phyloP scores from a whole-genome alignment of 2,888 invertebrate species.

The Pyrrhia umbra region DNA sequence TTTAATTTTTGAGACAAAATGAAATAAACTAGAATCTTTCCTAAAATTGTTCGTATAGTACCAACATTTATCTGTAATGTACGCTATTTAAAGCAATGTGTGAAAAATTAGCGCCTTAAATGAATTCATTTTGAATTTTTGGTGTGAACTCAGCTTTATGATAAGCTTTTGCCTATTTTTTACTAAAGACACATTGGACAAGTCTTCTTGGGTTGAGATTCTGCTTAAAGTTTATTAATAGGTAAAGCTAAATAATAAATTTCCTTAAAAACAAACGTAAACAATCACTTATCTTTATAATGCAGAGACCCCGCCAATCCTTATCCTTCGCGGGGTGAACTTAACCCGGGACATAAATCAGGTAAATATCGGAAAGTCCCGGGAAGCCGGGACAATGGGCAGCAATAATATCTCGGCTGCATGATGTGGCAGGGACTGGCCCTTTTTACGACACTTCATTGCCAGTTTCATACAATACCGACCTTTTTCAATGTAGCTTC shows the following conservation, averaged over 20 bases:
- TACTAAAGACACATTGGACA: too few species aligned
- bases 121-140: too few species aligned
- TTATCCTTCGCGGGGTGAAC: conserved; percentile 11
- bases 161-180: too few species aligned
- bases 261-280: conserved; percentile 9
- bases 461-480: conserved; percentile 68
- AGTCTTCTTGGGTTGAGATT: not conserved
- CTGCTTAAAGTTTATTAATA: not conserved
- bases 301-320: conserved; percentile 22
- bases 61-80: too few species aligned
- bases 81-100: too few species aligned
- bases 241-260: not conserved
- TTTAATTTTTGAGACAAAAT: conserved; percentile 37
- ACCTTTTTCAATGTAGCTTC: conserved; percentile 72
- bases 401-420: conserved; percentile 52
- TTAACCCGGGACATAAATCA: conserved; percentile 38
- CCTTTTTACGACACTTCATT: conserved; percentile 71
- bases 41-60: too few species aligned
- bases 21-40: too few species aligned
- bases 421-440: conserved; percentile 60
- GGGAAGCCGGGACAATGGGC: conserved; percentile 62
- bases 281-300: conserved; percentile 11
- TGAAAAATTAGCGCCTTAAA: too few species aligned
- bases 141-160: too few species aligned
- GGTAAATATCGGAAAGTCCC: conserved; percentile 52